Evolutionary conservation across 2,113 vertebrate species (phyloP).

Genomic region (Tauraco erythrolophus): DNA sequence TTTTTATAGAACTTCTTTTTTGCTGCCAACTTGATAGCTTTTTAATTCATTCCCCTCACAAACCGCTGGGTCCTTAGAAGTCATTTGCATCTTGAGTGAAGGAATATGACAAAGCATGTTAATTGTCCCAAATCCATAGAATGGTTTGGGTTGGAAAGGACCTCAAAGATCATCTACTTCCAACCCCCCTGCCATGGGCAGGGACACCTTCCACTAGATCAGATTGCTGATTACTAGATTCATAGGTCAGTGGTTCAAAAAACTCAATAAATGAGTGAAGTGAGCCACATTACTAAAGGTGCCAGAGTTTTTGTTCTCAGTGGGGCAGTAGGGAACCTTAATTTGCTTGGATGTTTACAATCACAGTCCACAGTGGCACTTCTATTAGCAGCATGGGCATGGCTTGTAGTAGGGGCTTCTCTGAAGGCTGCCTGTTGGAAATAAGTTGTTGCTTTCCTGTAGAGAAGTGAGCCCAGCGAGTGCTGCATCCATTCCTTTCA

Average conservation of each 20-base stretch:
- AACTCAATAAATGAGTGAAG: not conserved
- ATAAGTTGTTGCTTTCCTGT: not conserved
- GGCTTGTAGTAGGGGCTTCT: not conserved
- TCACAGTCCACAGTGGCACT: not conserved
- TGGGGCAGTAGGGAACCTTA: not conserved
- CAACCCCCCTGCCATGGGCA: too few species aligned
- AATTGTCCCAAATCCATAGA: not conserved
- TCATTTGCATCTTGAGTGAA: not conserved
- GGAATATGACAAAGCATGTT: not conserved
- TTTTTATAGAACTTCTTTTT: not conserved
- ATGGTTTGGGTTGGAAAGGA: too few species aligned
- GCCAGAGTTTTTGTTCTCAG: not conserved
- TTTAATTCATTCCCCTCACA: not conserved
- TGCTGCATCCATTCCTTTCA: not conserved
- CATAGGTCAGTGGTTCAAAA: too few species aligned
- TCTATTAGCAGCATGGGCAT: too few species aligned
- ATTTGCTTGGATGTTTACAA: not conserved
- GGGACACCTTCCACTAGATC: too few species aligned
- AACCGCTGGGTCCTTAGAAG: not conserved
- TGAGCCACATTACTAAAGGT: not conserved
- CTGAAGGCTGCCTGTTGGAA: not conserved
- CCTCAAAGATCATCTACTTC: too few species aligned
- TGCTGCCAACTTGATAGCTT: not conserved
- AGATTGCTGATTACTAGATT: too few species aligned
- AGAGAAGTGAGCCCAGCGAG: not conserved